These are phyloP conservation scores for Heliothis peltigera DNA, from an alignment of 2,888 invertebrate species.

Conservation along the genomic window DNA sequence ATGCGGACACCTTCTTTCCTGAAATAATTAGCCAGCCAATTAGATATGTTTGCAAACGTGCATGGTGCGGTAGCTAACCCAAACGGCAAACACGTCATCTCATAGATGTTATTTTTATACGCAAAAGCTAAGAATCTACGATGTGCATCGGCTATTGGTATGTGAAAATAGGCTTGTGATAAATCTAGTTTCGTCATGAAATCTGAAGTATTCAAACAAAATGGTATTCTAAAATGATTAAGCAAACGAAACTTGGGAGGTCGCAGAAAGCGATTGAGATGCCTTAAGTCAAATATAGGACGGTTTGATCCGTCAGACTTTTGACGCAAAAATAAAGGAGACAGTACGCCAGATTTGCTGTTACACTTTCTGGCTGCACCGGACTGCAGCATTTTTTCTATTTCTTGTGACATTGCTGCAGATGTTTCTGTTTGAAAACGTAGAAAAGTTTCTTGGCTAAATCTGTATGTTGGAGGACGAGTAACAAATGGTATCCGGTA, in stretches of 20 bases:
- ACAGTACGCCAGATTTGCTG: too few relatives aligned
- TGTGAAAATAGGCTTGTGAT: slow-evolving; percentile 9
- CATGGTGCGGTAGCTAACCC: slow-evolving; percentile 18
- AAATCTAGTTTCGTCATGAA: slow-evolving; percentile 5
- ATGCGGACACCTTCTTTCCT: background rate
- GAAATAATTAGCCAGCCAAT: slow-evolving; percentile 18
- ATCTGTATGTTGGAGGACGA: too few relatives aligned
- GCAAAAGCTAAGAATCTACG: slow-evolving; percentile 1
- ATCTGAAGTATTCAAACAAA: background rate
- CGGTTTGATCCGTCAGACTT: background rate
- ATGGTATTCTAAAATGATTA: background rate
- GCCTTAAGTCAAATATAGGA: background rate
- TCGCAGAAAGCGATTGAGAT: background rate
- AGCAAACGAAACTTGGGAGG: background rate
- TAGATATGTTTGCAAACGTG: slow-evolving; percentile 1
- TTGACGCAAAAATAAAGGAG: too few relatives aligned
- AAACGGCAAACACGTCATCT: slow-evolving; percentile 31
- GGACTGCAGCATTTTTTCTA: too few relatives aligned
- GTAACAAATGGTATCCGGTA: too few relatives aligned
- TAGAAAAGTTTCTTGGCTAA: too few relatives aligned
- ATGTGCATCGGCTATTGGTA: background rate
- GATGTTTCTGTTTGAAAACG: too few relatives aligned
- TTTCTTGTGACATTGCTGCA: too few relatives aligned
- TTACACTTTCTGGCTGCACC: too few relatives aligned
- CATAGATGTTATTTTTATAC: background rate